Percentiles rank a stretch among this genome's conserved stretches.
phyloP scores from a whole-genome alignment of 2,113 vertebrate species.

The Dasyurus viverrinus region DNA sequence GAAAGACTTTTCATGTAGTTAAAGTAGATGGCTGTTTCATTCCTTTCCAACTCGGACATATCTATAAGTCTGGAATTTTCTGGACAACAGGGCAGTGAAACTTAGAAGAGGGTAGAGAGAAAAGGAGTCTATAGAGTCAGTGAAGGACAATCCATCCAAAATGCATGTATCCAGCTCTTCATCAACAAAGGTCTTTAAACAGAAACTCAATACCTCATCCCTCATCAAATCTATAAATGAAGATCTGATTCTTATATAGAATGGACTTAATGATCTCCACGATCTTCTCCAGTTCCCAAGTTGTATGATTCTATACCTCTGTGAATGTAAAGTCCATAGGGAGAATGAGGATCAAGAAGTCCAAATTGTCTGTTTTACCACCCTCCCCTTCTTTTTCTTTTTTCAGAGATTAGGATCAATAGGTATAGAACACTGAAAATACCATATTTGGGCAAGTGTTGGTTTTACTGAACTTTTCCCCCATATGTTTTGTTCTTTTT shows the following conservation, averaged over 20 bases:
- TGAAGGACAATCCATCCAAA: not conserved
- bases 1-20: not conserved
- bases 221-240: not conserved
- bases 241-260: not conserved
- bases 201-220: not conserved
- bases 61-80: not conserved
- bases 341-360: not conserved
- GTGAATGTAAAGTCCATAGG: not conserved
- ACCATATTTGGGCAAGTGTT: not conserved
- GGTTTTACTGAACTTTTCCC: not conserved
- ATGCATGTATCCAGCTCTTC: not conserved
- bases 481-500: not conserved
- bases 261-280: not conserved
- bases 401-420: not conserved
- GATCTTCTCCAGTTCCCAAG: not conserved
- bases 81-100: not conserved
- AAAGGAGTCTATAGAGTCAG: not conserved
- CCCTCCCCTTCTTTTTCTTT: not conserved
- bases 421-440: not conserved
- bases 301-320: not conserved
- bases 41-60: not conserved
- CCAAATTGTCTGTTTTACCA: not conserved
- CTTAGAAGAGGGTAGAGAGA: not conserved
- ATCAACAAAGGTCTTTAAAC: not conserved
- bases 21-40: not conserved